Evolutionary conservation across 2,113 vertebrate species (phyloP).

Genomic region (Pangasianodon hypophthalmus): DNA sequence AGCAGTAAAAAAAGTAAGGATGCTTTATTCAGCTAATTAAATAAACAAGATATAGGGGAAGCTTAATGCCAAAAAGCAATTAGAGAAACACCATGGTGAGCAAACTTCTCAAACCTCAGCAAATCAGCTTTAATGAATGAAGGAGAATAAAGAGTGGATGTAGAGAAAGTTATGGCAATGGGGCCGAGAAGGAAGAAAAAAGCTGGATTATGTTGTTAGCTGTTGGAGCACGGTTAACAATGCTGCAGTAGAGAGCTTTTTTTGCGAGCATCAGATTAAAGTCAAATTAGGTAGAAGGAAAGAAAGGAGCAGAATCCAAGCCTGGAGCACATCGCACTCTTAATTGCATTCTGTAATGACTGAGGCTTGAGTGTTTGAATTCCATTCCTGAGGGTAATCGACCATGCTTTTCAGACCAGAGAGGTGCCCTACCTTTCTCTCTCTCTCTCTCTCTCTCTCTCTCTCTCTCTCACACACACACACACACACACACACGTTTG

Average conservation of each 20-base stretch:
- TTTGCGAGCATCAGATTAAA: constrained; percentile 68
- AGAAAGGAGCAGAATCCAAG: constrained; percentile 58
- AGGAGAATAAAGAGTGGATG: constrained; percentile 27
- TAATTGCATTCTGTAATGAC: constrained; percentile 72
- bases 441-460: neutral
- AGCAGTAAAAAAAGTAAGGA: constrained; percentile 43
- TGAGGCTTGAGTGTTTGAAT: constrained; percentile 67
- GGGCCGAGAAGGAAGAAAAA: constrained; percentile 26
- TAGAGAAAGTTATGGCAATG: constrained; percentile 4
- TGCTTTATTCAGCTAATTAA: constrained; percentile 58
- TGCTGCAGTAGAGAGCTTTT: constrained; percentile 47
- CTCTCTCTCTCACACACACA: neutral
- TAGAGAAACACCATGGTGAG: constrained; percentile 47
- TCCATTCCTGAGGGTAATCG: constrained; percentile 72
- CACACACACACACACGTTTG: neutral
- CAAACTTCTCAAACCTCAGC: constrained; percentile 43
- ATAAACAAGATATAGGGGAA: constrained; percentile 51
- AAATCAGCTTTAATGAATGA: constrained; percentile 41
- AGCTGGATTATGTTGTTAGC: constrained; percentile 15
- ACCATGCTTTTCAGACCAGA: constrained; percentile 67
- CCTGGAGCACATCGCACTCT: constrained; percentile 64
- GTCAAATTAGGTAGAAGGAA: constrained; percentile 66
- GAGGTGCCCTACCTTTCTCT: constrained; percentile 44
- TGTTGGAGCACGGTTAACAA: constrained; percentile 40
- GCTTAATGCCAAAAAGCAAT: constrained; percentile 56